These are phyloP conservation scores for Drosophila peninsularis DNA, from an alignment of 2,888 invertebrate genomes.

Conservation along the genomic window DNA sequence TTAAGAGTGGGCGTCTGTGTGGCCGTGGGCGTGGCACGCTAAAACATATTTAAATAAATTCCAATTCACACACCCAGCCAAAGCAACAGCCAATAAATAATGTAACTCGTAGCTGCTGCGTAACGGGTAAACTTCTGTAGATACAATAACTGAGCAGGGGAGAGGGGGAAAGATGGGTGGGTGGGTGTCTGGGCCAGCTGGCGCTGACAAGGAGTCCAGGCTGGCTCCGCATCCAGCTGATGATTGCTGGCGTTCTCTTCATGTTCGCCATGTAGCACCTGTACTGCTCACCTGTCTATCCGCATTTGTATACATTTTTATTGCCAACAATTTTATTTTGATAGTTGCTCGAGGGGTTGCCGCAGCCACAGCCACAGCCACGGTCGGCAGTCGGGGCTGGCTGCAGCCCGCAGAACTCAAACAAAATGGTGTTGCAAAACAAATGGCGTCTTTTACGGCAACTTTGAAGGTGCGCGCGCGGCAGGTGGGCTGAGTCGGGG, in stretches of 20 bases:
- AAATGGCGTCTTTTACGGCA: constrained; percentile 73
- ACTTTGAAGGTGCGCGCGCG: constrained; percentile 8
- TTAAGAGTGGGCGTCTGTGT: background rate
- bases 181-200: constrained; percentile 26
- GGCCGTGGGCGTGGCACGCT: constrained; percentile 17
- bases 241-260: constrained; percentile 6
- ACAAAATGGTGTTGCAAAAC: constrained; percentile 79
- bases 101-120: constrained; percentile 43
- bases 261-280: constrained; percentile 6
- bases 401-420: constrained; percentile 61
- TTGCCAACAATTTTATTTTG: constrained; percentile 76
- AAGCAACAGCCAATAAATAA: constrained; percentile 72
- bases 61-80: constrained; percentile 61
- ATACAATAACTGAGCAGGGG: constrained; percentile 24
- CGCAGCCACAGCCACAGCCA: background rate
- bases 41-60: constrained; percentile 79
- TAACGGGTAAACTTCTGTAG: constrained; percentile 41
- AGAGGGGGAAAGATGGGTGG: background rate
- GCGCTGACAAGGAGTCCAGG: constrained; percentile 29
- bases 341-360: constrained; percentile 53
- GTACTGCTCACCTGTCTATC: constrained; percentile 60
- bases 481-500: background rate
- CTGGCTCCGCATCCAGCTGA: constrained; percentile 8
- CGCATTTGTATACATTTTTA: constrained; percentile 76
- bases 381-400: background rate